Evolutionary conservation across 2,797 vertebrate species (phyloP).

Genomic region (Lycodopsis pacificus): DNA sequence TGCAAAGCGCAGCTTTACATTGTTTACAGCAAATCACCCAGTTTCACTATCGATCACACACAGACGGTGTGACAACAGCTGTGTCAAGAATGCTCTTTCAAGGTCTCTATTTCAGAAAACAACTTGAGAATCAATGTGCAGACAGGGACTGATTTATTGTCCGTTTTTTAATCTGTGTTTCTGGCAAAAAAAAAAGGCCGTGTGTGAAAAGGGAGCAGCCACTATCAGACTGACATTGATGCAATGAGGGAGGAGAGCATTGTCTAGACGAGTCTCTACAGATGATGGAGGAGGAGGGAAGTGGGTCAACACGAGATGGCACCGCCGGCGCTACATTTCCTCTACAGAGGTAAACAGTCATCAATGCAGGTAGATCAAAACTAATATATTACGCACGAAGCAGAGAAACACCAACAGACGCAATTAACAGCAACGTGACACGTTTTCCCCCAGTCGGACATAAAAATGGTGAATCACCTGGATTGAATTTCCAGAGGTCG

Average conservation of each 20-base stretch:
- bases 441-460: not conserved
- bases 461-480: constrained; percentile 84
- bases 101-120: constrained; percentile 26
- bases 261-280: constrained; percentile 25
- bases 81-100: constrained; percentile 14
- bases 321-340: constrained; percentile 17
- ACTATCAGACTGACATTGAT: constrained; percentile 39
- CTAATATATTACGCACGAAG: not conserved
- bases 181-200: constrained; percentile 18
- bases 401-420: constrained; percentile 1
- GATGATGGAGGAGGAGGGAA: constrained; percentile 40
- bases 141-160: constrained; percentile 8
- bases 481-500: constrained; percentile 98
- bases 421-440: not conserved
- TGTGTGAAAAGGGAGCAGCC: constrained; percentile 32
- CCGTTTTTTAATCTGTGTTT: constrained; percentile 26
- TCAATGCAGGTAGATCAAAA: constrained; percentile 6
- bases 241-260: constrained; percentile 18
- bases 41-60: not conserved
- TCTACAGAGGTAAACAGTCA: constrained; percentile 32
- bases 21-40: constrained; percentile 1
- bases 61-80: not conserved
- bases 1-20: not conserved
- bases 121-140: constrained; percentile 36
- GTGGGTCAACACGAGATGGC: constrained; percentile 38